These are phyloP conservation scores for Littorina saxatilis DNA, from an alignment of 1,140 invertebrate species.

Conservation along the genomic window DNA sequence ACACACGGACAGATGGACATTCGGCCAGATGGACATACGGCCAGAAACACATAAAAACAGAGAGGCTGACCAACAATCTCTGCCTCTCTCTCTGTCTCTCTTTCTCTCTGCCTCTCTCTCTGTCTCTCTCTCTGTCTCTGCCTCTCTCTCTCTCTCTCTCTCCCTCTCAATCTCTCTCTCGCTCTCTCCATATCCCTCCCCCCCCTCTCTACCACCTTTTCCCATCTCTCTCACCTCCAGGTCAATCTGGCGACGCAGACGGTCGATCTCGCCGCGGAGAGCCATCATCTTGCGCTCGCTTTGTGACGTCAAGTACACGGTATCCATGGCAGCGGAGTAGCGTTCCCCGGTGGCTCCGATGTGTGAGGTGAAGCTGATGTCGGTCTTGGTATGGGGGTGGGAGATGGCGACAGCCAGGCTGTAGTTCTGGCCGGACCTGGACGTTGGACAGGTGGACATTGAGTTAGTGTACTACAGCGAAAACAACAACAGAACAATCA, in stretches of 20 bases:
- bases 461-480: too few relatives aligned
- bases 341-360: slow-evolving; percentile 48
- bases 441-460: too few relatives aligned
- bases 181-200: too few relatives aligned
- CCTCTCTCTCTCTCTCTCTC: not conserved
- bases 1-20: not conserved
- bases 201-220: too few relatives aligned
- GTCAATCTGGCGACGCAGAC: slow-evolving; percentile 61
- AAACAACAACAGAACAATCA: too few relatives aligned
- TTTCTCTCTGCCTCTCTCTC: not conserved
- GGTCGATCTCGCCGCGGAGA: slow-evolving; percentile 66
- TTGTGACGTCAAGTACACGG: slow-evolving; percentile 62
- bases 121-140: not conserved
- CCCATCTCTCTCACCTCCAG: too few relatives aligned
- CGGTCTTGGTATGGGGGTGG: slow-evolving; percentile 65
- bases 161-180: not conserved
- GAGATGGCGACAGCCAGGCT: slow-evolving; percentile 50
- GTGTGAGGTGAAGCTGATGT: slow-evolving; percentile 59
- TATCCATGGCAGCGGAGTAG: slow-evolving; percentile 51
- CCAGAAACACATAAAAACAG: too few relatives aligned
- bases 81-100: not conserved
- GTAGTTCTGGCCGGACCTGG: slow-evolving; percentile 57
- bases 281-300: slow-evolving; percentile 55
- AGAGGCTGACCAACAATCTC: too few relatives aligned
- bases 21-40: not conserved